These are phyloP conservation scores for Theonella swinhoei DNA, from an alignment of 37 sponge, comb jelly and placozoan species.

Conservation along the genomic window DNA sequence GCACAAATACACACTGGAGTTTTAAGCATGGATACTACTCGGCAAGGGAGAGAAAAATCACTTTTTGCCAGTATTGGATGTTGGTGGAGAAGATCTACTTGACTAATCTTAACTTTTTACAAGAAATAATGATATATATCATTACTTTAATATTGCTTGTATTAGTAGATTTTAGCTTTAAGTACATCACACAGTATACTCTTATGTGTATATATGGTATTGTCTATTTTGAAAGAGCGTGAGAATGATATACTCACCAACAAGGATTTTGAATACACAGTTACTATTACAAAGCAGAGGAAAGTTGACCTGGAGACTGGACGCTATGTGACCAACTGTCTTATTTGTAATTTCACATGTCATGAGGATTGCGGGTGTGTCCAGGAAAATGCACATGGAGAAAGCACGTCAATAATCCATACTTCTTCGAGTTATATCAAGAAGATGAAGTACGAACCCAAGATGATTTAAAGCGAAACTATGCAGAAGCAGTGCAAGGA, in stretches of 20 bases:
- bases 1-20: constrained; percentile 36
- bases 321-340: constrained; percentile 70
- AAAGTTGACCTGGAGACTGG: constrained; percentile 27
- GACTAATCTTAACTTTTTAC: too few species aligned
- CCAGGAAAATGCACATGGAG: constrained; percentile 64
- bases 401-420: constrained; percentile 59
- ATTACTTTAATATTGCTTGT: too few species aligned
- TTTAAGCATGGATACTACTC: too few species aligned
- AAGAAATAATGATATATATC: too few species aligned
- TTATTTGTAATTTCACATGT: constrained; percentile 76
- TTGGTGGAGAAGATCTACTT: too few species aligned
- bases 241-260: constrained; percentile 49
- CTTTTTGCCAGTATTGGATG: too few species aligned
- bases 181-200: too few species aligned
- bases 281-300: constrained; percentile 34
- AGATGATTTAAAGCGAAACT: constrained; percentile 60
- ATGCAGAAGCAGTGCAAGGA: constrained; percentile 28
- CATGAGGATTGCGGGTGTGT: constrained; percentile 70
- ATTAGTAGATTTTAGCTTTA: too few species aligned
- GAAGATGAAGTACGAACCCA: constrained; percentile 50
- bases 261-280: constrained; percentile 62
- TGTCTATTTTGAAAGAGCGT: constrained; percentile 29
- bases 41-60: too few species aligned
- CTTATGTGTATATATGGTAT: too few species aligned
- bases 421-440: constrained; percentile 53